Evolutionary conservation across 2,113 vertebrate genomes (phyloP).

Genomic region (Numida meleagris): DNA sequence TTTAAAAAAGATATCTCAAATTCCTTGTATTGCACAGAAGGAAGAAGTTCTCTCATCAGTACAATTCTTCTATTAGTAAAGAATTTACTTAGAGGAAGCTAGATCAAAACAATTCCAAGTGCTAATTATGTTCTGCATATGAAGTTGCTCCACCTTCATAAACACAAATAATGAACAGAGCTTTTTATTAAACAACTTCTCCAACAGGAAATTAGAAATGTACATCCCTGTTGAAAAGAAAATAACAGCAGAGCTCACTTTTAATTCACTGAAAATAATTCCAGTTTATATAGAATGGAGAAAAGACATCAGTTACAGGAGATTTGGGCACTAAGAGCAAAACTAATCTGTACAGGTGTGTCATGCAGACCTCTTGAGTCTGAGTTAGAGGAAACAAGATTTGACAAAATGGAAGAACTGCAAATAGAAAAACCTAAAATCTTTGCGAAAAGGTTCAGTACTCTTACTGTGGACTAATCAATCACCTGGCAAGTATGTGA

Average conservation of each 20-base stretch:
- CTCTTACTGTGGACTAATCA: not conserved
- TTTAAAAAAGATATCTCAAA: slow-evolving; percentile 26
- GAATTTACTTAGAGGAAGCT: slow-evolving; percentile 43
- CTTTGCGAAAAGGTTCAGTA: not conserved
- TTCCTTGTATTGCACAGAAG: not conserved
- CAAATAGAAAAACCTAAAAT: not conserved
- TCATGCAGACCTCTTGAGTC: not conserved
- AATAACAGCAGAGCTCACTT: not conserved
- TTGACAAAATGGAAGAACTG: slow-evolving; percentile 22
- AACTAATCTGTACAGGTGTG: not conserved
- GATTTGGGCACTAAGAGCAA: not conserved
- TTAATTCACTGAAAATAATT: slow-evolving; percentile 1
- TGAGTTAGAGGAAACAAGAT: not conserved
- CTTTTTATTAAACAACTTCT: slow-evolving; percentile 34
- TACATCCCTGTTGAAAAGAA: not conserved
- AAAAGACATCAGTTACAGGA: not conserved
- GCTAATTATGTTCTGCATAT: slow-evolving; percentile 49
- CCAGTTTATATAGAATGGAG: not conserved
- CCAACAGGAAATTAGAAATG: not conserved
- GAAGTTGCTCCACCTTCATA: slow-evolving; percentile 37
- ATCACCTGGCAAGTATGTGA: slow-evolving; percentile 28
- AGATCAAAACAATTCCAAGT: slow-evolving; percentile 60
- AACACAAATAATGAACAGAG: not conserved
- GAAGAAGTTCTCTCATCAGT: slow-evolving; percentile 6
- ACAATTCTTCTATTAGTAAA: slow-evolving; percentile 42